Percentiles rank a stretch among this genome's conserved stretches.
Evolutionary conservation across 35 echinoderm and acorn worm genomes (phyloP).

Genomic region (Stichopus chloronotus): DNA sequence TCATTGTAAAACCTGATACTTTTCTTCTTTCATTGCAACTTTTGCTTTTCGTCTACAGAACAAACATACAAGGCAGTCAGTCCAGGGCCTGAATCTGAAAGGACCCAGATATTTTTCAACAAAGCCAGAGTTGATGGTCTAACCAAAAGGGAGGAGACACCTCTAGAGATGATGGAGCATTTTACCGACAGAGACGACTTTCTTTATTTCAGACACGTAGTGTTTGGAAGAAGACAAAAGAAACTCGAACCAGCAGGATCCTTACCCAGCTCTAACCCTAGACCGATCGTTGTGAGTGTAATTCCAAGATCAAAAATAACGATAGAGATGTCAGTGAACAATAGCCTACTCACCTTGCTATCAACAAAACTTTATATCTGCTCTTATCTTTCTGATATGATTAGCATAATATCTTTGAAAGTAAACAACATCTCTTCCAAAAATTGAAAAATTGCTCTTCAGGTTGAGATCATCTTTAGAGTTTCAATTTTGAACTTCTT

Average conservation of each 20-base stretch:
- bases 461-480: no score
- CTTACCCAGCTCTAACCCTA: constrained; percentile 70
- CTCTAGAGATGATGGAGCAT: constrained; percentile 91
- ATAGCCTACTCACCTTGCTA: no score
- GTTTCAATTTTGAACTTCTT: no score
- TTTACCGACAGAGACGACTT: constrained; percentile 89
- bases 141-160: constrained; percentile 85
- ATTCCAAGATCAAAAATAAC: neutral
- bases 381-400: no score
- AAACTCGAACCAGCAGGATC: constrained; percentile 86
- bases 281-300: constrained; percentile 87
- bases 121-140: constrained; percentile 95
- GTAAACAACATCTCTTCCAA: no score
- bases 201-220: constrained; percentile 79
- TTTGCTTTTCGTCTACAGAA: constrained; percentile 43
- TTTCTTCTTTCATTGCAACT: no score
- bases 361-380: no score
- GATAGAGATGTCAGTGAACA: neutral
- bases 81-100: constrained; percentile 87
- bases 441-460: no score
- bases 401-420: no score
- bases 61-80: constrained; percentile 84
- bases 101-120: constrained; percentile 94
- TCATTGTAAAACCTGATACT: no score
- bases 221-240: constrained; percentile 85